Percentiles rank a stretch among this genome's conserved stretches.
These are phyloP conservation scores for Baccha elongata DNA, from an alignment of 2,888 invertebrate genomes.

Conservation along the genomic window DNA sequence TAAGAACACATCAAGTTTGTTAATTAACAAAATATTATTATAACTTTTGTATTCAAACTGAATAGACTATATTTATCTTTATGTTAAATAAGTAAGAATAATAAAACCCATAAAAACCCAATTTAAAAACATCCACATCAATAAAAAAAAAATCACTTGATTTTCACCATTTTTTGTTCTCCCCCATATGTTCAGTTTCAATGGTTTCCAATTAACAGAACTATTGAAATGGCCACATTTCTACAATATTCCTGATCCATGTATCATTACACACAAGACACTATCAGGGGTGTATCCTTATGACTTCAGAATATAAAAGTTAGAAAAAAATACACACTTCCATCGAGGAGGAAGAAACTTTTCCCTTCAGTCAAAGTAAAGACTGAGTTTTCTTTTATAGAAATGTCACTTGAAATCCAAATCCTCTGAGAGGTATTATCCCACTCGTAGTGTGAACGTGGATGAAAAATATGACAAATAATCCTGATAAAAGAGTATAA, in stretches of 20 bases:
- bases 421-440: conserved; percentile 72
- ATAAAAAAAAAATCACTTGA: too few relatives aligned
- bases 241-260: conserved; percentile 23
- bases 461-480: conserved; percentile 68
- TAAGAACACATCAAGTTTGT: too few relatives aligned
- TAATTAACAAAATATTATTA: too few relatives aligned
- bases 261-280: conserved; percentile 12
- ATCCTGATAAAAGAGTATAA: conserved; percentile 38
- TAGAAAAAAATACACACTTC: conserved; percentile 13
- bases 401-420: conserved; percentile 73
- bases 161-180: conserved; percentile 49
- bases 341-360: conserved; percentile 34
- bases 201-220: conserved; percentile 52
- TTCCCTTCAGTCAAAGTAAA: conserved; percentile 64
- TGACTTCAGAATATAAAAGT: conserved; percentile 25
- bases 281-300: conserved; percentile 30
- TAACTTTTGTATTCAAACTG: too few relatives aligned
- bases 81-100: too few relatives aligned
- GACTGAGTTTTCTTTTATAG: conserved; percentile 66
- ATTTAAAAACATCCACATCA: too few relatives aligned
- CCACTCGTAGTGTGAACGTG: conserved; percentile 70
- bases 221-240: conserved; percentile 51
- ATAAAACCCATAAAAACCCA: too few relatives aligned
- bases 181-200: conserved; percentile 38
- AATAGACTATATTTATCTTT: too few relatives aligned